Percentiles rank a stretch among this genome's conserved stretches.
These are phyloP conservation scores for Onchidella celtica DNA, from an alignment of 2,888 invertebrate genomes.

Conservation along the genomic window DNA sequence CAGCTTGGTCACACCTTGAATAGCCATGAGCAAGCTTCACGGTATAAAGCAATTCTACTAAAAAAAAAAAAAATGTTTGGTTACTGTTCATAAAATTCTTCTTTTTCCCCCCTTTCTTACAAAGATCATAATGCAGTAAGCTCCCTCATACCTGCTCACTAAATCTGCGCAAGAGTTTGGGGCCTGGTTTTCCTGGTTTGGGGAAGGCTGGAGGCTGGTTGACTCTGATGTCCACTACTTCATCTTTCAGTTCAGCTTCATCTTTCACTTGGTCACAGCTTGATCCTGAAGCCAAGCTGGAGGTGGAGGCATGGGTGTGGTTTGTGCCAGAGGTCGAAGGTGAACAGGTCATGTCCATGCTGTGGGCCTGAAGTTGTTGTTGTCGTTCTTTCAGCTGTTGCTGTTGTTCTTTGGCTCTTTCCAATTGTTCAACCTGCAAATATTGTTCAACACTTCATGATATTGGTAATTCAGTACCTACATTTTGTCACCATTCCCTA, in stretches of 20 bases:
- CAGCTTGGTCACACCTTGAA: no score
- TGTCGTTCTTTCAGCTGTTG: slow-evolving; percentile 16
- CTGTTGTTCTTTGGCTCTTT: slow-evolving; percentile 76
- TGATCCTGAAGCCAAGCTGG: background rate
- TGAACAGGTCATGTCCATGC: slow-evolving; percentile 20
- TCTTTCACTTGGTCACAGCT: slow-evolving; percentile 27
- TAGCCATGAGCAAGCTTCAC: no score
- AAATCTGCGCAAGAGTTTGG: slow-evolving; percentile 56
- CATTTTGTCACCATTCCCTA: no score
- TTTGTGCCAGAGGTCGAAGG: background rate
- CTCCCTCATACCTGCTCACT: slow-evolving; percentile 61
- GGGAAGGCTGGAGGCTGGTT: slow-evolving; percentile 33
- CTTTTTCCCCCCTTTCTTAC: no score
- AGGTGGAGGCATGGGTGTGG: background rate
- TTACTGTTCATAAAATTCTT: no score
- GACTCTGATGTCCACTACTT: background rate
- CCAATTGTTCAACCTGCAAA: slow-evolving; percentile 86
- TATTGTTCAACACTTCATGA: no score
- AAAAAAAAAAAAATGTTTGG: no score
- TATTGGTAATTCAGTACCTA: no score
- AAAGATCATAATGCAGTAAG: no score
- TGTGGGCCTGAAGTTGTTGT: slow-evolving; percentile 4
- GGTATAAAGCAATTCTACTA: no score
- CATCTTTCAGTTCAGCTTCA: slow-evolving; percentile 24
- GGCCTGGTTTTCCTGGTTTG: slow-evolving; percentile 37